Base-by-base conservation (phyloP, 2,888 invertebrate genomes). In the Heliconius hortense region DNA sequence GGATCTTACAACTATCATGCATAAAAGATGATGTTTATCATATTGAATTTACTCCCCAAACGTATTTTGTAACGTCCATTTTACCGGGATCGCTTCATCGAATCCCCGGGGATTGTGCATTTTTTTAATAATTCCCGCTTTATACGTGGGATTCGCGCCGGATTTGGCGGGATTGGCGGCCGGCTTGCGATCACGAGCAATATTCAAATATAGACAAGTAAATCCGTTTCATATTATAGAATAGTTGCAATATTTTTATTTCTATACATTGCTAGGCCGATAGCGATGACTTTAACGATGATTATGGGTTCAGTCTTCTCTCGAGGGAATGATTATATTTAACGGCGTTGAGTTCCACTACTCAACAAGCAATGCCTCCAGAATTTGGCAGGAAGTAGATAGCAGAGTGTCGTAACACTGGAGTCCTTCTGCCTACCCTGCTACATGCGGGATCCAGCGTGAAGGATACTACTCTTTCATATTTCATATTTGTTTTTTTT, bases 141-240 rank as follows among this genome's bases (percentile, higher is more conserved):
- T 69, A 56, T 31, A 11, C 56, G 15, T 31, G 69, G 69, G 69
- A 35, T 69, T 69, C 56, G 31, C 15, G 69, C 31, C 69, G 69
- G 56, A 31, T 69, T 69, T 69, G 2, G 56, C 18, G 31, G 69
- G 69, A 35, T 69, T 56, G 53, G 56, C n/a, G 56, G 31, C n/a
- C 56, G 69, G 56, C 56, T 69, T 53, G 56, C 56, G 69, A 56
- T 35, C 69, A 35, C 56, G 56, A 8, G n/a, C 31, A 69, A 69
- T 69, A 69, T 56, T 69, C 35, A 69, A 56, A 69, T 69, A 56
- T 31, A 31, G 28, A 69, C 56, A 35, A 21, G 69, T 69, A 69
- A 69, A 69, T 69, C 69, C 56, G n/a, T 56, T 35, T 69, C 56
- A 31, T 56, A n/a, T 56, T 56, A 69, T 35, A 56, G 28, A 35